These are phyloP conservation scores for Ischnura elegans DNA, from an alignment of 2,888 invertebrate species.

Conservation along the genomic window DNA sequence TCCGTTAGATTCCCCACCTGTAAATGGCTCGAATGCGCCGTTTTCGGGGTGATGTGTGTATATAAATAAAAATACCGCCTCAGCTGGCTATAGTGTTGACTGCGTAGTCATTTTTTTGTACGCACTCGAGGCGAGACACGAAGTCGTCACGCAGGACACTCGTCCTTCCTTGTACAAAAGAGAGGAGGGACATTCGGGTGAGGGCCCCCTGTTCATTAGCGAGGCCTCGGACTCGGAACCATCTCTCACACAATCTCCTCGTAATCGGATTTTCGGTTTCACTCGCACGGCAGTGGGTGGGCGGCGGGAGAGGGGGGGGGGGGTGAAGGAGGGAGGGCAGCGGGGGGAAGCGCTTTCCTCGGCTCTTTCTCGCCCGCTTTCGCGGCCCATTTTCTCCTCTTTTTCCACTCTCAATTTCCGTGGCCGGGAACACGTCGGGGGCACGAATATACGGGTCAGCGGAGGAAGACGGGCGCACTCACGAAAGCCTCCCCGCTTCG, in stretches of 20 bases:
- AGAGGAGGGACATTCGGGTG: neutral
- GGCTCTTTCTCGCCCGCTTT: neutral
- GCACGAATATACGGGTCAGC: neutral
- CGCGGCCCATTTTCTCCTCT: neutral
- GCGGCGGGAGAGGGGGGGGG: no score
- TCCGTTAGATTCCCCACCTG: no score
- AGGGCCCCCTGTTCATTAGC: neutral
- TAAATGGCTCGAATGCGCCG: no score
- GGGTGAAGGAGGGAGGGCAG: no score
- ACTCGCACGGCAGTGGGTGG: neutral
- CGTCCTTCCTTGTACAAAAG: neutral
- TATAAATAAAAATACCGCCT: no score
- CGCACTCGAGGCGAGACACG: no score
- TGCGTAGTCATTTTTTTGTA: no score
- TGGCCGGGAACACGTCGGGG: neutral
- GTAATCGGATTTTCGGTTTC: slow-evolving; percentile 48
- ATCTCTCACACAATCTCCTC: slow-evolving; percentile 44
- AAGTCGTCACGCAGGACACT: neutral
- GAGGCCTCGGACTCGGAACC: slow-evolving; percentile 23
- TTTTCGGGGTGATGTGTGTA: no score
- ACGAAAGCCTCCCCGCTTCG: neutral
- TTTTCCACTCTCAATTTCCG: slow-evolving; percentile 30
- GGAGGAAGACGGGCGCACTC: neutral
- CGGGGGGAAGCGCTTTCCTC: neutral
- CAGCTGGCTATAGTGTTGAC: no score